Percentiles rank a stretch among this genome's conserved stretches.
Conservation (phyloP, 2,888 invertebrate species). For the Allygus modestus region DNA sequence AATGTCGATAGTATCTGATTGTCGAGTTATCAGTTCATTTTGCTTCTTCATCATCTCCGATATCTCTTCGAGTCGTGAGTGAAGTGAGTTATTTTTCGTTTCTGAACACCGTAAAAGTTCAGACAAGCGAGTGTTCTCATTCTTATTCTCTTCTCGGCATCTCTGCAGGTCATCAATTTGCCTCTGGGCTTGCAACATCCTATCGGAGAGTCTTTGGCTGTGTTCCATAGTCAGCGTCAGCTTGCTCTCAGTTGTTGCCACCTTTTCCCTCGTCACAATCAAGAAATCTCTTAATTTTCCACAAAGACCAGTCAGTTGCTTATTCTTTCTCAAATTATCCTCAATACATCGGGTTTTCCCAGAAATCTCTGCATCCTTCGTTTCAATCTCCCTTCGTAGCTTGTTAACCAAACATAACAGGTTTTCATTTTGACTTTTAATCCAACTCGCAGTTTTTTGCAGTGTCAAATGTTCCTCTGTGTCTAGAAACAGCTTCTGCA, state of each 20-base stretch:
- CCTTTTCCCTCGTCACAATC: background rate
- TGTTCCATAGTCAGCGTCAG: background rate
- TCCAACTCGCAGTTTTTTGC: slow-evolving; percentile 15
- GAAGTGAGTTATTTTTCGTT: background rate
- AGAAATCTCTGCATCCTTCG: background rate
- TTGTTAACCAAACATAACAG: slow-evolving; percentile 2
- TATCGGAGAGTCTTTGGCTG: slow-evolving; percentile 20
- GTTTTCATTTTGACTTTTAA: slow-evolving; percentile 17
- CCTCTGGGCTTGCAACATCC: background rate
- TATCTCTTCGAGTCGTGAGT: slow-evolving; percentile 24
- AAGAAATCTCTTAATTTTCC: slow-evolving; percentile 20
- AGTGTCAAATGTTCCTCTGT: slow-evolving; percentile 19
- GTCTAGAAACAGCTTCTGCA: background rate
- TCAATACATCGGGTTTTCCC: background rate
- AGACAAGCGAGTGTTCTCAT: background rate
- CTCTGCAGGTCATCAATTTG: background rate
- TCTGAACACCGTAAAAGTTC: background rate
- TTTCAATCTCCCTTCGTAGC: background rate
- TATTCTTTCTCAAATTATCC: background rate
- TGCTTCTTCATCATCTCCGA: slow-evolving; percentile 33
- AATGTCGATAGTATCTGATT: background rate
- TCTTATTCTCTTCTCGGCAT: background rate
- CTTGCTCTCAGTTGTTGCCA: background rate
- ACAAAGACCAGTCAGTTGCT: background rate
- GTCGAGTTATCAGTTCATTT: background rate